Evolutionary conservation across 2,113 vertebrate genomes (phyloP).

Genomic region (Mus spicilegus): DNA sequence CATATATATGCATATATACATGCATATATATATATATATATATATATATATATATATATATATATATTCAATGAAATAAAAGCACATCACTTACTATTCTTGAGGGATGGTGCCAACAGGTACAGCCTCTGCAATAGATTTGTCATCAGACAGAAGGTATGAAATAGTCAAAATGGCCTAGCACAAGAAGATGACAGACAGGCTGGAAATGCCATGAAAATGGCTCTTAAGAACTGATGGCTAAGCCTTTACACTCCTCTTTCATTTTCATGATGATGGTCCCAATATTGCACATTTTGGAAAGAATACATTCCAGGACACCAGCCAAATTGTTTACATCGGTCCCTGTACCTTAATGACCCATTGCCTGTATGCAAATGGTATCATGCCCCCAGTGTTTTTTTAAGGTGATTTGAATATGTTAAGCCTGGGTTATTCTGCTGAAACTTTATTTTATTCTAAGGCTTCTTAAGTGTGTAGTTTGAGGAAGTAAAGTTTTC

Average conservation of each 20-base stretch:
- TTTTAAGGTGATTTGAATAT: conserved; percentile 66
- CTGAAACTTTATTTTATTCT: conserved; percentile 65
- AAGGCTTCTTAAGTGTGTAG: conserved; percentile 52
- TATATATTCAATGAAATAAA: conserved; percentile 67
- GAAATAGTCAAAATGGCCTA: conserved; percentile 31
- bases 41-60: neutral
- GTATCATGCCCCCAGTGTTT: conserved; percentile 58
- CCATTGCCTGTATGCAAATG: neutral
- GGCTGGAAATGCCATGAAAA: conserved; percentile 63
- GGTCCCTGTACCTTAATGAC: conserved; percentile 46
- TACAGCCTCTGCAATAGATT: conserved; percentile 56
- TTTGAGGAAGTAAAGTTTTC: conserved; percentile 60
- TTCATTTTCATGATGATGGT: conserved; percentile 51
- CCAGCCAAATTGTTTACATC: neutral
- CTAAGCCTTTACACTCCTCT: conserved; percentile 58
- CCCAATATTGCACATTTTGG: conserved; percentile 44
- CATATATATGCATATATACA: neutral
- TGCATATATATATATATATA: neutral
- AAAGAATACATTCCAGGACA: conserved; percentile 28
- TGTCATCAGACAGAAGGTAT: conserved; percentile 16
- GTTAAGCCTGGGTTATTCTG: conserved; percentile 27
- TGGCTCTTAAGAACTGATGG: conserved; percentile 47
- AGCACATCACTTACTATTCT: conserved; percentile 62
- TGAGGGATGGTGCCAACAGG: neutral
- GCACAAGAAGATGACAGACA: conserved; percentile 1